phyloP scores from a whole-genome alignment of 2,888 invertebrate species.

The Pandemis cinnamomeana region DNA sequence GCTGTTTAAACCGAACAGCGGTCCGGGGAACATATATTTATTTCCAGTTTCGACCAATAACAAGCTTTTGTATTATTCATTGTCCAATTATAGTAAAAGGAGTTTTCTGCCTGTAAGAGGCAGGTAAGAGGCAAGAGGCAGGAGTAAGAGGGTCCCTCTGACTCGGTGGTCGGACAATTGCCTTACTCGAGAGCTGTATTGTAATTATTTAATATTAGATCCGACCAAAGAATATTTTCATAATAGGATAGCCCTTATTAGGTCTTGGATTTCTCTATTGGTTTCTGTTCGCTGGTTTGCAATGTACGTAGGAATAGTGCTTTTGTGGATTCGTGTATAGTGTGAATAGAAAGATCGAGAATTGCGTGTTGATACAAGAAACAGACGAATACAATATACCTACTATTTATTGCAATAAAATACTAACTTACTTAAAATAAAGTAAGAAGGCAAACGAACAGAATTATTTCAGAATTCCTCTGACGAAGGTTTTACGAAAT shows the following conservation, averaged over 20 bases:
- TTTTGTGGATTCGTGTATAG: neutral
- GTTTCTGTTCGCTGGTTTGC: neutral
- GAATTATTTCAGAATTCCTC: too few relatives aligned
- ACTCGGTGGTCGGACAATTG: slow-evolving; percentile 58
- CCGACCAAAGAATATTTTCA: slow-evolving; percentile 51
- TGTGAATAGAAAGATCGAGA: neutral
- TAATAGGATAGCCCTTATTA: slow-evolving; percentile 24
- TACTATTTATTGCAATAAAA: too few relatives aligned
- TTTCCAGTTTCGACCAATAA: slow-evolving; percentile 76
- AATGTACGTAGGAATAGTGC: neutral
- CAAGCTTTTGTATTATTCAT: slow-evolving; percentile 84
- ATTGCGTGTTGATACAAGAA: neutral
- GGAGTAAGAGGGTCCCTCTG: slow-evolving; percentile 7
- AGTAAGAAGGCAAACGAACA: too few relatives aligned
- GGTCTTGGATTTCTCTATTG: slow-evolving; percentile 4
- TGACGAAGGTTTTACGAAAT: too few relatives aligned
- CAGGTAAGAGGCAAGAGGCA: slow-evolving; percentile 37
- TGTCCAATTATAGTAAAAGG: slow-evolving; percentile 83
- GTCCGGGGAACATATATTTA: slow-evolving; percentile 55
- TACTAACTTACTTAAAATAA: too few relatives aligned
- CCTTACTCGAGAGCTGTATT: slow-evolving; percentile 57
- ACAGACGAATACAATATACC: neutral
- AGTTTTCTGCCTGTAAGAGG: slow-evolving; percentile 69
- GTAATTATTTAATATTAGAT: slow-evolving; percentile 76
- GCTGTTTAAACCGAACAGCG: slow-evolving; percentile 2